A percentile compares a stretch with the other conserved stretches of the same genome.
phyloP scores from a whole-genome alignment of 1,140 invertebrate genomes.

The Radopholus similis region DNA sequence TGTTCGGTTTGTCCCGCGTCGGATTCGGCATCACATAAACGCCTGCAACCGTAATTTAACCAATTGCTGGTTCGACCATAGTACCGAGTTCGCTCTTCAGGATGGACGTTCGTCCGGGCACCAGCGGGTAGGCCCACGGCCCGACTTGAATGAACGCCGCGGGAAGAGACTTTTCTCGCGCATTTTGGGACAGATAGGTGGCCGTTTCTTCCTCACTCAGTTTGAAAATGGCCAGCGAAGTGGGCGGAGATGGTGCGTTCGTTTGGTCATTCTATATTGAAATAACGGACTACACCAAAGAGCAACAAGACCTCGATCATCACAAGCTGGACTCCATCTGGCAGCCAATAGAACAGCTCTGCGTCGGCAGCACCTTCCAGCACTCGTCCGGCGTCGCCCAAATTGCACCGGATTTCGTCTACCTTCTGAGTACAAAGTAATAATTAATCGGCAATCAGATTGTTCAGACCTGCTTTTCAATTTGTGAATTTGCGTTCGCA shows the following conservation, averaged over 20 bases:
- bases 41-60: neutral
- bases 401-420: too few species aligned
- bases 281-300: neutral
- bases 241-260: constrained; percentile 28
- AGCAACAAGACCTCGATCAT: constrained; percentile 36
- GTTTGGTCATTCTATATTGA: constrained; percentile 22
- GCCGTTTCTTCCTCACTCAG: neutral
- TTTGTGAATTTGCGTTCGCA: neutral
- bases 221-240: constrained; percentile 31
- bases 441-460: constrained; percentile 1
- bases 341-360: constrained; percentile 42
- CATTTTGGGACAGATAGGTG: too few species aligned
- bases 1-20: constrained; percentile 40
- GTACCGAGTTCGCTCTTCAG: constrained; percentile 31
- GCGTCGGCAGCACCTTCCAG: too few species aligned
- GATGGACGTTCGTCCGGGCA: constrained; percentile 19
- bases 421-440: neutral
- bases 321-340: constrained; percentile 46
- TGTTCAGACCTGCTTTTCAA: neutral
- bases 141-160: constrained; percentile 27
- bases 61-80: constrained; percentile 11
- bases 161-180: neutral
- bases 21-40: constrained; percentile 46
- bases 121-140: constrained; percentile 29
- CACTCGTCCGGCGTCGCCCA: too few species aligned